Evolutionary conservation across 2,888 invertebrate genomes (phyloP), one percentile per base, ranked within the genome.

Genomic region (Drosophila yooni): DNA sequence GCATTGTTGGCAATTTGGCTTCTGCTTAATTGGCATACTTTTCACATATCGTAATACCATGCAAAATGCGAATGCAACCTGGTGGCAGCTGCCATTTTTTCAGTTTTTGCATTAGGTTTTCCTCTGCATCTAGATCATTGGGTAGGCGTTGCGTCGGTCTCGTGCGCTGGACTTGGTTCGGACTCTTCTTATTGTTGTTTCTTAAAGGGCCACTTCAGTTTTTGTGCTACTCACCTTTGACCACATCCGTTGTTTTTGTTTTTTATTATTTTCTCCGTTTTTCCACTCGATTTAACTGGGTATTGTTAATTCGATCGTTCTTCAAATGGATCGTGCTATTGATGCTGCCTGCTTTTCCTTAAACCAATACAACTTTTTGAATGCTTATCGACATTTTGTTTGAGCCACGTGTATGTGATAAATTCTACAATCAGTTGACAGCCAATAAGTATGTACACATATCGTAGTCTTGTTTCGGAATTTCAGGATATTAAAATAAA

Each of bases 1-100:
- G 63, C 60, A 79, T 73, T 81, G 68, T 83, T 73, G 51, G 33
- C 36, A 29, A 11, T 56, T 89, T 83, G 88, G 82, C 83, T 89
- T 89, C 88, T 85, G 89, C 83, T 81, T 89, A 88, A 89, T 88
- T 88, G 88, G 82, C 74, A 71, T 76, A 83, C 73, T 77, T 76
- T 66, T 18, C 36, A 64, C 46, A 31, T 46, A 46, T 43, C 18
- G 54, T 46, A 25, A 63, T 59, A 48, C 59, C 63, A 65, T 75
- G 84, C 75, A 68, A 71, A 73, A 70, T 68, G 67, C 36, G 52
- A 40, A 40, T 38, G 56, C 60, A 64, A 62, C 70, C 46, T n/a
- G n/a, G 27, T 29, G 51, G 43, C 60, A 75, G 68, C 59, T 51
- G 58, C 63, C 62, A 40, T 53, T 60, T 71, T 25, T 57, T 3